Base-by-base conservation (phyloP, 2,888 invertebrate species). In the Ophion slaviceki region DNA sequence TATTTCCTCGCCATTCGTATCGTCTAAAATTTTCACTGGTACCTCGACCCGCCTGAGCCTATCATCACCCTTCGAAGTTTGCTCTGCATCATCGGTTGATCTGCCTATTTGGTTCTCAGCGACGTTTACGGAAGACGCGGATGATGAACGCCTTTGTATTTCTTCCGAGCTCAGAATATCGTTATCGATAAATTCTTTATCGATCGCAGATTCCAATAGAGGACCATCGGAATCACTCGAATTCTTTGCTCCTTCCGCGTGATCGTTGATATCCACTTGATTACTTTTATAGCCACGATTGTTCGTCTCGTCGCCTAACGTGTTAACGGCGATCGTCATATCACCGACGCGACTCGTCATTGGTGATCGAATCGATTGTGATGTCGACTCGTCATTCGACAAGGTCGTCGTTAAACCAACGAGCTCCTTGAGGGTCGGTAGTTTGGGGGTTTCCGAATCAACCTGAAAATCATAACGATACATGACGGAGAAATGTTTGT, bases 401-500 rank as follows among this genome's bases (percentile, higher is more conserved):
- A 61, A 59, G 74, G 62, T 71, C 83, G 72, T 86, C 88, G 70
- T 86, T 86, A 86, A 88, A 88, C 90, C 90, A 78, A 92, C 87
- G 81, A 92, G 88, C 81, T 93, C 92, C 92, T 91, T 93, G 84
- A 93, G 90, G 75, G 92, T 93, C 79, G 93, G 92, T 86, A 93
- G 89, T 78, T 88, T 90, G 82, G 86, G 82, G 45, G 86, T 80
- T 89, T 90, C 90, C 89, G 88, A 86, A 87, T 81, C 88, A 84
- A 93, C 93, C 93, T 93, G 93, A 92, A 93, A 93, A 93, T 92
- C 90, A 92, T 90, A 93, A 93, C 81, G 91, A 86, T 74, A 84
- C 64, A 86, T 84, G 86, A 86, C 77, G 70, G 88, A 80, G 82
- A 75, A 47, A 40, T 64, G 61, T 61, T 40, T 47, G 53, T 72